phyloP scores from a whole-genome alignment of 2,113 vertebrate genomes.

The Percopsis transmontana region DNA sequence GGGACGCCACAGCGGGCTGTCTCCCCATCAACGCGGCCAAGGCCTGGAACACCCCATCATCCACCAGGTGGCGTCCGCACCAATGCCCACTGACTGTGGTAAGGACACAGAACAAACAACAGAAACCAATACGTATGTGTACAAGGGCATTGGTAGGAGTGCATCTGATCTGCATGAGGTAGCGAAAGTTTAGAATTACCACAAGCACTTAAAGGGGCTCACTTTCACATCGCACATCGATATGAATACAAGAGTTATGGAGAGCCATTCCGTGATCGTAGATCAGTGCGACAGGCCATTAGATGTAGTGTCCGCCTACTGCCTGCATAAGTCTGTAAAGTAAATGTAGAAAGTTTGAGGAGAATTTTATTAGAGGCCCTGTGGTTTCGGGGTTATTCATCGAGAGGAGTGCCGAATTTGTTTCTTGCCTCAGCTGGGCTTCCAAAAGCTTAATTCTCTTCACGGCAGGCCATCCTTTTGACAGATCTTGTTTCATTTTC shows the following conservation, averaged over 20 bases:
- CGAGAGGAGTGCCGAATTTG: slow-evolving; percentile 8
- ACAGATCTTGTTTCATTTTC: slow-evolving; percentile 38
- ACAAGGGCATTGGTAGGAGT: background rate
- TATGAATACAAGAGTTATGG: background rate
- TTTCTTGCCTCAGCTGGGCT: slow-evolving; percentile 26
- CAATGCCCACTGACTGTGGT: slow-evolving; percentile 95
- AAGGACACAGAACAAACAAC: slow-evolving; percentile 44
- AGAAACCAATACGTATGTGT: background rate
- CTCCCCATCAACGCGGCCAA: slow-evolving; percentile 54
- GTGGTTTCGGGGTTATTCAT: background rate
- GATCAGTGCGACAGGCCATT: background rate
- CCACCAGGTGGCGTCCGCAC: slow-evolving; percentile 92
- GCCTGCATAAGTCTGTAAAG: slow-evolving; percentile 9
- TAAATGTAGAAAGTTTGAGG: background rate
- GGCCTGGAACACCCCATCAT: slow-evolving; percentile 78
- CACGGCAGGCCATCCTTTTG: slow-evolving; percentile 12
- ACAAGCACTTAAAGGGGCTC: background rate
- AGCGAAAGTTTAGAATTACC: background rate
- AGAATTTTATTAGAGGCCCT: background rate
- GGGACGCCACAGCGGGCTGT: slow-evolving; percentile 73
- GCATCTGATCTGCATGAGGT: background rate
- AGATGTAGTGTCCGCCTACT: background rate
- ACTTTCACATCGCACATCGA: background rate
- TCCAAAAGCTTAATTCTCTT: slow-evolving; percentile 37
- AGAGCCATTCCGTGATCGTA: background rate